Evolutionary conservation across 2,113 vertebrate genomes (phyloP).

Genomic region (Propithecus coquereli): DNA sequence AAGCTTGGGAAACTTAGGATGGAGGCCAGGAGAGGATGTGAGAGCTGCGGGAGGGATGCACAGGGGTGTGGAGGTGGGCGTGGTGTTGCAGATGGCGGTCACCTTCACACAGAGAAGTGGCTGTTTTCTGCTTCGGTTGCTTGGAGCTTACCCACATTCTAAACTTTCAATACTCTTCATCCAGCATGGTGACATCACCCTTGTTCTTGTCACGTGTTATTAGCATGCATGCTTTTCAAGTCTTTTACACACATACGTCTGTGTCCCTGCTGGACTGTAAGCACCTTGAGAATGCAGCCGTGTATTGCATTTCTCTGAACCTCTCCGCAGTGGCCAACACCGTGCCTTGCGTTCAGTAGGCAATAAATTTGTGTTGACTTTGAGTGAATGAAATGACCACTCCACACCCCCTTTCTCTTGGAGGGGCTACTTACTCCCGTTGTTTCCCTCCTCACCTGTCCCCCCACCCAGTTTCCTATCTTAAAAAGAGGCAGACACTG

Average conservation of each 20-base stretch:
- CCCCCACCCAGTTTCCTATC: background rate
- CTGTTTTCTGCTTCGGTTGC: background rate
- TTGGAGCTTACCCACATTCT: background rate
- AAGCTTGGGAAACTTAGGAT: background rate
- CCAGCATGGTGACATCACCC: no score
- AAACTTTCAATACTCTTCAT: background rate
- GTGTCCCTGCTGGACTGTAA: background rate
- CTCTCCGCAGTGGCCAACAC: background rate
- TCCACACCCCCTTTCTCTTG: background rate
- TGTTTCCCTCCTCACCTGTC: background rate
- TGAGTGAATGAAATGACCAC: background rate
- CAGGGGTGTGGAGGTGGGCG: background rate
- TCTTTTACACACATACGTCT: background rate
- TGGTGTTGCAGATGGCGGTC: background rate
- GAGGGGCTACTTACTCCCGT: background rate
- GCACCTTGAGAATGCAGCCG: background rate
- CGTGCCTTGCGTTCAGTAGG: background rate
- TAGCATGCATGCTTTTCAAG: background rate
- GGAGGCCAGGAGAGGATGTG: background rate
- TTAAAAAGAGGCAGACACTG: background rate
- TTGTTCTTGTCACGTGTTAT: background rate
- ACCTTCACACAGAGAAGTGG: background rate
- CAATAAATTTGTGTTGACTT: background rate
- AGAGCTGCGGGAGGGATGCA: background rate
- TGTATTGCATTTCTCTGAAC: background rate